Evolutionary conservation across 2,888 invertebrate species (phyloP).

Genomic region (Meganola albula): DNA sequence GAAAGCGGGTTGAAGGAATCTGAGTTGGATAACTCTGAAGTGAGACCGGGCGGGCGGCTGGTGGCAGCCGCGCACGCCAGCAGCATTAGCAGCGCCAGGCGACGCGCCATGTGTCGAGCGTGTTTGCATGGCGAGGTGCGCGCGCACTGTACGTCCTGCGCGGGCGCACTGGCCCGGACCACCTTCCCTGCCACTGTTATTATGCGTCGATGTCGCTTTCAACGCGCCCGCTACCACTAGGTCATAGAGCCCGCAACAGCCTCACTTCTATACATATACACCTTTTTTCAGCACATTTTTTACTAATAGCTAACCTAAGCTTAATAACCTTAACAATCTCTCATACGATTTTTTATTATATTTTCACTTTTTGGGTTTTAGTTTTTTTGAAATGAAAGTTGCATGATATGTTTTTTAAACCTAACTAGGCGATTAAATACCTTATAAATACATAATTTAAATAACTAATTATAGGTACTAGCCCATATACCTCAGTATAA

Average conservation of each 20-base stretch:
- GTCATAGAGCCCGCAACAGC: slow-evolving; percentile 44
- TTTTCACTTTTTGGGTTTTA: too few relatives aligned
- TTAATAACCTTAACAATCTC: not conserved
- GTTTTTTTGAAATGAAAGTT: too few relatives aligned
- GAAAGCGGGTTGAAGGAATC: slow-evolving; percentile 54
- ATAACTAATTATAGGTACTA: too few relatives aligned
- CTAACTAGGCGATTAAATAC: too few relatives aligned
- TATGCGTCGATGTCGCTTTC: slow-evolving; percentile 65
- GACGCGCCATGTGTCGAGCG: slow-evolving; percentile 73
- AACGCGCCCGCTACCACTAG: slow-evolving; percentile 56
- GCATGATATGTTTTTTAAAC: too few relatives aligned
- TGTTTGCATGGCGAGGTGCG: slow-evolving; percentile 76
- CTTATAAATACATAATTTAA: too few relatives aligned
- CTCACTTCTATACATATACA: slow-evolving; percentile 12
- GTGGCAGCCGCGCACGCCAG: slow-evolving; percentile 57
- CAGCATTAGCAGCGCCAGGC: slow-evolving; percentile 71
- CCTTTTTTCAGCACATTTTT: slow-evolving; percentile 8
- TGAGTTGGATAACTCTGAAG: slow-evolving; percentile 43
- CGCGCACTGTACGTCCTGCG: slow-evolving; percentile 61
- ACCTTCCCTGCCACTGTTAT: slow-evolving; percentile 64
- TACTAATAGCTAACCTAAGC: not conserved
- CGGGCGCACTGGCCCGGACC: slow-evolving; percentile 37
- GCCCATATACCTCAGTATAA: too few relatives aligned
- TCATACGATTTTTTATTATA: too few relatives aligned
- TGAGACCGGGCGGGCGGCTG: slow-evolving; percentile 39